Evolutionary conservation across 2,888 invertebrate genomes (phyloP), one percentile per base, ranked within the genome.

Genomic region (Acanthacorydalis orientalis): DNA sequence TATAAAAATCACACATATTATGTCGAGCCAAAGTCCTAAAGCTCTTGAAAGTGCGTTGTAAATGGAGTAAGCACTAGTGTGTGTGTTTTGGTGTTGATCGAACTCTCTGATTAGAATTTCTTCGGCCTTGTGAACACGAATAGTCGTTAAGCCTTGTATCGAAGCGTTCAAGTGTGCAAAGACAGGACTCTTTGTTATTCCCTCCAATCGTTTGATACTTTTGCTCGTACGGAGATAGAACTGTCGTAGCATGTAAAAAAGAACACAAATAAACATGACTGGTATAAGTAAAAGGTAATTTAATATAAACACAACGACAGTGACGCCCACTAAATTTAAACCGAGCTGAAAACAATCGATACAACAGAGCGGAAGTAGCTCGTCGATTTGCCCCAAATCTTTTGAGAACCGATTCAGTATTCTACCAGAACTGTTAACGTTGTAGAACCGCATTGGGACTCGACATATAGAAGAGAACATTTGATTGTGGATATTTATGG

Each of bases 401-500:
- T 82, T 83, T 0, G 82, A 76, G 60, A 83, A 82, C 47, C 83
- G 64, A 59, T 82, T 83, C 48, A 83, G 61, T 52, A 83, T 75
- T 51, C 71, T 64, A 11, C 72, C 72, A 43, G 84, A 78, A 6
- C 86, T 79, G 63, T 87, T 85, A 0, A 72, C 75, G 57, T 87
- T 81, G 57, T 88, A 90, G 63, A 89, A 89, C 50, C 72, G 64
- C 69, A 86, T 80, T 1, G 80, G 73, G 1, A 80, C 74, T 34
- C 60, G 59, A 50, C 87, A 70, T 37, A 90, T 67, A 52, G 77
- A 74, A 14, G 68, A 61, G 58, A 93, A 89, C 72, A 92, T 85
- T 1, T 64, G 62, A 55, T 81, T 72, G 60, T 90, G 89, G 31
- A 90, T 68, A 59, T 57, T 64, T 48, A 68, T 67, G 0, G 81